phyloP scores from a whole-genome alignment of 2,888 invertebrate species.

The Anoncus sp. region DNA sequence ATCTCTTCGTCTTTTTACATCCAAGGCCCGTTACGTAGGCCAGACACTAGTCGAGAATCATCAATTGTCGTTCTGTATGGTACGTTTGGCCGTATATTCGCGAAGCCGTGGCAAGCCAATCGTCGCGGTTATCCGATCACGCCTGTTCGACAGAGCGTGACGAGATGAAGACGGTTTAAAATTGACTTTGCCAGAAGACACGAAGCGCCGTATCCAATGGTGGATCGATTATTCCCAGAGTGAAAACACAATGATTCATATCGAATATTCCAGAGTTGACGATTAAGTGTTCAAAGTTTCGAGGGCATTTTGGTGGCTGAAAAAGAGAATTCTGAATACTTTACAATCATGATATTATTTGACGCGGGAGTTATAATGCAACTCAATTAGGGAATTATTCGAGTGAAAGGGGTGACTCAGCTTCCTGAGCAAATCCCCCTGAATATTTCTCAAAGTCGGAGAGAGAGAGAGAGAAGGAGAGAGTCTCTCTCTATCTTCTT shows the following conservation, averaged over 20 bases:
- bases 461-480: neutral
- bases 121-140: conserved; percentile 31
- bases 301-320: conserved; percentile 33
- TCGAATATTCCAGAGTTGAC: conserved; percentile 33
- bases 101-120: conserved; percentile 63
- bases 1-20: conserved; percentile 11
- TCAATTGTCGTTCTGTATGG: neutral
- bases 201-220: conserved; percentile 6
- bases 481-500: conserved; percentile 21
- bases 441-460: conserved; percentile 23
- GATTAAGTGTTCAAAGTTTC: conserved; percentile 23
- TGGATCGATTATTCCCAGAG: conserved; percentile 45
- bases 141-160: conserved; percentile 12
- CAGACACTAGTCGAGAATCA: conserved; percentile 21
- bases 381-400: conserved; percentile 62
- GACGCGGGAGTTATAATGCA: conserved; percentile 52
- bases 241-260: conserved; percentile 7
- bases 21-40: neutral
- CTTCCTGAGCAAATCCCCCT: conserved; percentile 37
- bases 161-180: conserved; percentile 31
- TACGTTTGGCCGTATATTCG: conserved; percentile 35
- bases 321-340: conserved; percentile 34
- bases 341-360: conserved; percentile 57
- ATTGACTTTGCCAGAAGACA: conserved; percentile 33
- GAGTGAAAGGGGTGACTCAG: conserved; percentile 55